Evolutionary conservation across 2,113 vertebrate genomes (phyloP).

Genomic region (Rhinogobius similis): DNA sequence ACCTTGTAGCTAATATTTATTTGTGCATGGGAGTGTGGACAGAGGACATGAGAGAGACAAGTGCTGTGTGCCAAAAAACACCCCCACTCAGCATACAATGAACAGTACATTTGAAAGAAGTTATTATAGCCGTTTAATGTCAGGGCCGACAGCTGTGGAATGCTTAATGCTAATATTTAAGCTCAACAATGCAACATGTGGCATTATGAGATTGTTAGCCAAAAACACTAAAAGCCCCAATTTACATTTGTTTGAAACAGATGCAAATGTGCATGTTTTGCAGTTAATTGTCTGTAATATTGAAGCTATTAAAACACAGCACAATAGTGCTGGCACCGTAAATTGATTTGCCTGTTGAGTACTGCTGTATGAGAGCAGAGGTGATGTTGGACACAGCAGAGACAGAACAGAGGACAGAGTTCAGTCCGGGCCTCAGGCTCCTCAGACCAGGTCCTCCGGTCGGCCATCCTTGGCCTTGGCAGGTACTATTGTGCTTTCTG

Average conservation of each 20-base stretch:
- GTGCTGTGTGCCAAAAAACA: conserved; percentile 6
- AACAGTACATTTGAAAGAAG: conserved; percentile 1
- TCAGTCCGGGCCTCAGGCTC: conserved; percentile 36
- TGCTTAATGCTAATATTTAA: conserved; percentile 9
- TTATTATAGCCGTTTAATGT: conserved; percentile 6
- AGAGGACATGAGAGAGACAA: conserved; percentile 51
- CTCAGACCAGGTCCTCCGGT: conserved; percentile 85
- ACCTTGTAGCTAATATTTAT: conserved; percentile 54
- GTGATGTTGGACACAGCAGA: conserved; percentile 29
- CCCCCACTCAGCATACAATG: conserved; percentile 6
- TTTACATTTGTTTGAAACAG: conserved; percentile 4
- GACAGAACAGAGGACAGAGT: conserved; percentile 40
- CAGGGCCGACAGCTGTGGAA: conserved; percentile 8
- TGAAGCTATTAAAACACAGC: background rate
- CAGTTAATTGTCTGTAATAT: background rate
- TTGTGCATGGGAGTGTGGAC: conserved; percentile 78
- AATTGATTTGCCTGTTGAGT: conserved; percentile 3
- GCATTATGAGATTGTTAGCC: conserved; percentile 11
- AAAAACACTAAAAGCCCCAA: background rate
- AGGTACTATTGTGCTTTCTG: conserved; percentile 89
- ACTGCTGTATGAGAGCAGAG: conserved; percentile 11
- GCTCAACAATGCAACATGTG: conserved; percentile 5
- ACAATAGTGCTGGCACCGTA: background rate
- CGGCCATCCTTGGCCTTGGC: conserved; percentile 86
- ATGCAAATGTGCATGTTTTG: conserved; percentile 5